Evolutionary conservation across 2,888 invertebrate genomes (phyloP).

Genomic region (Lapara coniferarum): DNA sequence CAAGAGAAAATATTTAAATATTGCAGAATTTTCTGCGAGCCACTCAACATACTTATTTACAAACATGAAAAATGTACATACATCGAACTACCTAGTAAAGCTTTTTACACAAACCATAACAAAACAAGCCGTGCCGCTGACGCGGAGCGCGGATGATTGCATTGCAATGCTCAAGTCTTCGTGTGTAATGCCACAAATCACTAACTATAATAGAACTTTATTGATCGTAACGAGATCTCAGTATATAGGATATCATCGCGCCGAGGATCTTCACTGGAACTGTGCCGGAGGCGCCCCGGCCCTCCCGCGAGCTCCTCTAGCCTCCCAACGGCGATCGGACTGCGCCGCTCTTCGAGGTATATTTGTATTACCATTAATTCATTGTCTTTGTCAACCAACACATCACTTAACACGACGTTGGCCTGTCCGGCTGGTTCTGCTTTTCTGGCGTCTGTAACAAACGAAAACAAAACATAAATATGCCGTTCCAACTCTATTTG

Average conservation of each 20-base stretch:
- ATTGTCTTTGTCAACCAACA: constrained; percentile 67
- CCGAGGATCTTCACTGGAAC: constrained; percentile 76
- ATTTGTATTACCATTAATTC: constrained; percentile 64
- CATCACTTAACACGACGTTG: constrained; percentile 72
- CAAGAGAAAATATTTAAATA: constrained; percentile 36
- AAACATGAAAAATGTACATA: constrained; percentile 70
- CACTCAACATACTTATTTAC: constrained; percentile 76
- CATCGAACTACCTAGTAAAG: constrained; percentile 75
- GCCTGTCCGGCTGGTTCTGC: constrained; percentile 85
- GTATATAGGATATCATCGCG: constrained; percentile 78
- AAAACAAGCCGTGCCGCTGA: constrained; percentile 63
- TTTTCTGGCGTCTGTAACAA: constrained; percentile 87
- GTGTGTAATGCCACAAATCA: constrained; percentile 79
- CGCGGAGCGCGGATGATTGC: constrained; percentile 60
- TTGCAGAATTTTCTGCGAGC: constrained; percentile 40
- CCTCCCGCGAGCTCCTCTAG: constrained; percentile 36
- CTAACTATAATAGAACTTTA: constrained; percentile 69
- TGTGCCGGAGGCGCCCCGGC: constrained; percentile 51
- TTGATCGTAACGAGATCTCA: constrained; percentile 82
- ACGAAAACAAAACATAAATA: constrained; percentile 54
- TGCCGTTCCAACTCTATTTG: constrained; percentile 9
- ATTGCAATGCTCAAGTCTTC: constrained; percentile 79
- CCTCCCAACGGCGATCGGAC: constrained; percentile 44
- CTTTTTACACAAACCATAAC: constrained; percentile 81
- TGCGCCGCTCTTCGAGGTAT: constrained; percentile 64